phyloP scores from a whole-genome alignment of 2,797 vertebrate genomes.

The Eulemur mongoz region DNA sequence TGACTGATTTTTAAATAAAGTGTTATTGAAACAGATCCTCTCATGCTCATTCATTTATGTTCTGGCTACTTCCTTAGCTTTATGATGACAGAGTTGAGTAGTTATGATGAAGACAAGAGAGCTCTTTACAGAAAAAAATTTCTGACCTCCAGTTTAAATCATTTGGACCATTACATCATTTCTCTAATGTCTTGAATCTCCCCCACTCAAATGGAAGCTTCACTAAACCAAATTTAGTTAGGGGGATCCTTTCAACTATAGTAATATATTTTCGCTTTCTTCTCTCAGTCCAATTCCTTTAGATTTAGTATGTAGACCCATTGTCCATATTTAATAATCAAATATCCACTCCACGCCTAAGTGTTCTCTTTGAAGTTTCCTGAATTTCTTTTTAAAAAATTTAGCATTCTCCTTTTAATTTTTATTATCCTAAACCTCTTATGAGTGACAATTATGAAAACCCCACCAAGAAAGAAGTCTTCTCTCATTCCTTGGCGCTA shows the following conservation, averaged over 20 bases:
- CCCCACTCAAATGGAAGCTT: neutral
- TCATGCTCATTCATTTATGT: neutral
- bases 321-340: neutral
- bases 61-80: neutral
- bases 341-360: neutral
- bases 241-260: neutral
- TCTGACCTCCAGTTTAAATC: neutral
- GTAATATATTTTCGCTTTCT: neutral
- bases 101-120: neutral
- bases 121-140: neutral
- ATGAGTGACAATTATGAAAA: neutral
- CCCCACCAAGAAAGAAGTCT: neutral
- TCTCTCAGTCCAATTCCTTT: neutral
- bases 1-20: constrained; percentile 1
- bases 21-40: neutral
- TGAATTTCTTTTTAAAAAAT: neutral
- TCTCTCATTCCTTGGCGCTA: neutral
- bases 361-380: neutral
- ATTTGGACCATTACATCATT: neutral
- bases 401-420: neutral
- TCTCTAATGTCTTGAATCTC: neutral
- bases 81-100: neutral
- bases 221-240: neutral
- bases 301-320: neutral
- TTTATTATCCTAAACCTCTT: neutral